phyloP scores from a whole-genome alignment of 1,140 invertebrate genomes.

The Trachymyrmex cornetzi region DNA sequence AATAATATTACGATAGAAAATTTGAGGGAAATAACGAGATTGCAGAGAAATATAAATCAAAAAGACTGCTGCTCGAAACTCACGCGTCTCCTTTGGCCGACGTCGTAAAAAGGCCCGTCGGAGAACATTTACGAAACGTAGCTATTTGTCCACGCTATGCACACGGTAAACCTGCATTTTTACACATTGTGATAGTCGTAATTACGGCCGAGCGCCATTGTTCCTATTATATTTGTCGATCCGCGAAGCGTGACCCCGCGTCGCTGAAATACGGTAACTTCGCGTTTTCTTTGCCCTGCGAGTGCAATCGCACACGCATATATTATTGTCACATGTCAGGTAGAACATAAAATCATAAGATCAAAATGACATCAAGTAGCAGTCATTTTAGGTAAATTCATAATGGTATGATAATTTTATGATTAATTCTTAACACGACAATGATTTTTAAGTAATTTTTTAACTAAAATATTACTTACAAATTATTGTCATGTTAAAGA shows the following conservation, averaged over 20 bases:
- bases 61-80: conserved; percentile 67
- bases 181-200: conserved; percentile 77
- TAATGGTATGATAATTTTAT: too few relatives aligned
- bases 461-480: too few relatives aligned
- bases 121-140: conserved; percentile 41
- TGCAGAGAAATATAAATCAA: background rate
- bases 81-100: background rate
- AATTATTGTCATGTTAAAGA: too few relatives aligned
- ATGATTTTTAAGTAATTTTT: too few relatives aligned
- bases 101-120: background rate
- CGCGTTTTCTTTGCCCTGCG: background rate
- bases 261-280: conserved; percentile 62
- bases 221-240: conserved; percentile 70
- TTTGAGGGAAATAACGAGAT: background rate
- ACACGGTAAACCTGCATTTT: conserved; percentile 73
- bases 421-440: too few relatives aligned
- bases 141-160: background rate
- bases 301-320: conserved; percentile 3
- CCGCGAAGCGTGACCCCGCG: conserved; percentile 51
- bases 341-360: too few relatives aligned
- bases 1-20: background rate
- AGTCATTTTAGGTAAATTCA: too few relatives aligned
- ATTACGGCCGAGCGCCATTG: conserved; percentile 61
- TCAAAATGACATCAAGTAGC: too few relatives aligned
- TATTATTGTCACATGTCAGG: too few relatives aligned